Percentiles rank a stretch among this genome's conserved stretches.
Conservation (phyloP, 92 coral and sea anemone species). For the Epizoanthus scotinus region DNA sequence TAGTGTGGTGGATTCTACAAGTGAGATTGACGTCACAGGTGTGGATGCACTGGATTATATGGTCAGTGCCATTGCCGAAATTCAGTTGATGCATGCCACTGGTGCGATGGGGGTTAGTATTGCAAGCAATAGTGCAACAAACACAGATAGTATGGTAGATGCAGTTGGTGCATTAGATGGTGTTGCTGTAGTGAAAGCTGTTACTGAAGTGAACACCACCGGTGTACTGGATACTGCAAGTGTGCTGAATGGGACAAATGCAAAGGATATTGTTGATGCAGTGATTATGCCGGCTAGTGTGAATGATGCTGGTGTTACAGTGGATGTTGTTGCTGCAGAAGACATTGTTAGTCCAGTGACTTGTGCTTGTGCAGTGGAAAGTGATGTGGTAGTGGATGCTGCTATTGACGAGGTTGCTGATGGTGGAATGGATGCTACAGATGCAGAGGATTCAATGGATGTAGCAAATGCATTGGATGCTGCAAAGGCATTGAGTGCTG, state of each 20-base stretch:
- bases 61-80: neutral
- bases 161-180: neutral
- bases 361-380: neutral
- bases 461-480: neutral
- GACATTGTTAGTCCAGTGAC: neutral
- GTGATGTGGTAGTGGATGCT: neutral
- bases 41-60: too few species aligned
- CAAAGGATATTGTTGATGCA: neutral
- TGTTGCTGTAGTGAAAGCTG: too few species aligned
- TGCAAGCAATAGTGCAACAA: too few species aligned
- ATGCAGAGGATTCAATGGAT: too few species aligned
- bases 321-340: neutral
- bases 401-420: neutral
- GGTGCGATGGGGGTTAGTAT: neutral
- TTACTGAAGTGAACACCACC: neutral
- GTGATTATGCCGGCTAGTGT: neutral
- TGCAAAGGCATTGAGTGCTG: neutral
- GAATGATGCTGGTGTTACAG: neutral
- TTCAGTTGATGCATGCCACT: neutral
- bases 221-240: neutral
- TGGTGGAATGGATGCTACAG: neutral
- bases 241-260: neutral
- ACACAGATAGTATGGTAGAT: neutral
- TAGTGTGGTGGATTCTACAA: neutral
- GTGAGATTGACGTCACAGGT: neutral